Evolutionary conservation across 2,888 invertebrate genomes (phyloP).

Genomic region (Laspeyria flexula): DNA sequence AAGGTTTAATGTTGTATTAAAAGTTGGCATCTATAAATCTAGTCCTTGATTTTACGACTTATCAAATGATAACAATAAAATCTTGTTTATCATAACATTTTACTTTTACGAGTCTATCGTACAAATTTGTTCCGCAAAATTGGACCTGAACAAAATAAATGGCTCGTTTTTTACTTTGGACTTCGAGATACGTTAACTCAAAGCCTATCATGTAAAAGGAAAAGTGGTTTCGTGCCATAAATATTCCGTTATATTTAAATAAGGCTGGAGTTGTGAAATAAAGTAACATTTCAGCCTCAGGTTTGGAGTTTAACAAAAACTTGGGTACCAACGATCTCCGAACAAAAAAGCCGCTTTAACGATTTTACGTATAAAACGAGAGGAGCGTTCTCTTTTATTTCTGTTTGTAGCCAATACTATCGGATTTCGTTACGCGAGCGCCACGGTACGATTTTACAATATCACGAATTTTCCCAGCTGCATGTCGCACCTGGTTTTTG

Average conservation of each 20-base stretch:
- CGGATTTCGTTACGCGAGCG: slow-evolving; percentile 51
- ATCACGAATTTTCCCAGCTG: slow-evolving; percentile 45
- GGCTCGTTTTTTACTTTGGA: not conserved
- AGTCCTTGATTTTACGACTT: not conserved
- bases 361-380: slow-evolving; percentile 48
- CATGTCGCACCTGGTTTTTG: slow-evolving; percentile 45
- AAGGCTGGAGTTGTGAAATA: slow-evolving; percentile 27
- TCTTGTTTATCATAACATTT: not conserved
- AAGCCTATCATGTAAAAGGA: slow-evolving; percentile 12
- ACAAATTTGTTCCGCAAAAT: not conserved
- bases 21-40: not conserved
- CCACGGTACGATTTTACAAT: slow-evolving; percentile 49
- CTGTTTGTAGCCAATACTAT: slow-evolving; percentile 50
- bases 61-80: not conserved
- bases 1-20: slow-evolving; percentile 4
- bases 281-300: slow-evolving; percentile 35
- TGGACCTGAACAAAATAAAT: not conserved
- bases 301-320: slow-evolving; percentile 32
- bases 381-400: slow-evolving; percentile 44
- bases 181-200: slow-evolving; percentile 1
- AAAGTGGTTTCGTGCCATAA: slow-evolving; percentile 15
- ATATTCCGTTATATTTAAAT: slow-evolving; percentile 30
- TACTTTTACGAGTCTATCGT: slow-evolving; percentile 1
- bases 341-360: slow-evolving; percentile 43
- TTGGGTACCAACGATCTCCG: slow-evolving; percentile 30